Base-by-base conservation (phyloP, 2,113 vertebrate genomes). In the human (Homo sapiens) region DNA sequence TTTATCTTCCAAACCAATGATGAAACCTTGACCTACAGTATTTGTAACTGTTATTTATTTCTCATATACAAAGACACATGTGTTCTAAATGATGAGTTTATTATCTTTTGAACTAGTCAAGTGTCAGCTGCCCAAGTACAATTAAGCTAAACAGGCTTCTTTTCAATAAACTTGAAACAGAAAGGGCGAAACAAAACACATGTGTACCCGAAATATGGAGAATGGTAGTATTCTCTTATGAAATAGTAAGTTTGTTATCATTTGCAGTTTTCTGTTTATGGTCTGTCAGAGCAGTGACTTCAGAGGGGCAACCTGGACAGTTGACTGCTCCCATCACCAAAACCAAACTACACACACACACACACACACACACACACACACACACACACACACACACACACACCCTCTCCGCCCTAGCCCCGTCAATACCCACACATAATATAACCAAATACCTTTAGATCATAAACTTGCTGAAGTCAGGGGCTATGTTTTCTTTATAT, bases 1-100 rank as follows among this genome's bases (percentile, higher is more conserved):
- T 95, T 89, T 57, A 90, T 76, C 20, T 86, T 68, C 48, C 27
- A 90, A 95, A 97, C 11, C 18, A 89, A 92, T 78, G 61, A 92
- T 61, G 50, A 81, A 90, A 92, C 48, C 16, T 59, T 75, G 45
- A 66, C 8, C 72, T 30, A 72, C 0, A 61, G 32, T 59, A 93
- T 82, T 61, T 70, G 17, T 76, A 95, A 90, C 27, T 70, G 38
- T 52, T 43, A 57, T 20, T 88, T 95, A 64, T 57, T 91, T 83
- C 68, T 90, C 40, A 22, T 32, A 93, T 52, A 40, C 27, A 86
- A 64, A 93, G 6, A 73, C 23, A 73, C 70, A 87, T 40, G 78
- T 82, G 83, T 82, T 22, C 32, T 66, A 48, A 90, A 93, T 68
- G 48, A 81, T 43, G 52, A 86, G 20, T 32, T 90, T 22, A 79